These are phyloP conservation scores for Metellina segmentata DNA, from an alignment of 2,888 invertebrate genomes.

Conservation along the genomic window DNA sequence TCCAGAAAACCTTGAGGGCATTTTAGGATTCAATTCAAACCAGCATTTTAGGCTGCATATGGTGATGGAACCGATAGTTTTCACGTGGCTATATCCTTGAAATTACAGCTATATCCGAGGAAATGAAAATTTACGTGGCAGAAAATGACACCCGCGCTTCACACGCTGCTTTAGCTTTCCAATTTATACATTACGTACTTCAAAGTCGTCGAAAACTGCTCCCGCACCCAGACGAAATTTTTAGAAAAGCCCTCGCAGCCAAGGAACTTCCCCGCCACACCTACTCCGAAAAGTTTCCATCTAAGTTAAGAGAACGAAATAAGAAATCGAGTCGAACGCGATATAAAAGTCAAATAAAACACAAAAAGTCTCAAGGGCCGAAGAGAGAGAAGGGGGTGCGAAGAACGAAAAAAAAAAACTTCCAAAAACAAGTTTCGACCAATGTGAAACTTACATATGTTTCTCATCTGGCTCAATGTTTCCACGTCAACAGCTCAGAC, in stretches of 20 bases:
- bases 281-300: conserved; percentile 49
- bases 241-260: conserved; percentile 49
- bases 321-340: conserved; percentile 50
- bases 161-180: background rate
- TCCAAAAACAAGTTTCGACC: conserved; percentile 58
- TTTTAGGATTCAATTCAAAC: too few species aligned
- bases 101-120: too few species aligned
- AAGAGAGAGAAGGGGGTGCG: background rate
- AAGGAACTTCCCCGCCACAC: conserved; percentile 13
- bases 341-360: conserved; percentile 36
- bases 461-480: conserved; percentile 74
- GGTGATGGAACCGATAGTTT: background rate
- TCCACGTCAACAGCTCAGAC: conserved; percentile 67
- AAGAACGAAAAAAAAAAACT: background rate
- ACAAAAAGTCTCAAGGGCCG: conserved; percentile 25
- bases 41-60: too few species aligned
- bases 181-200: background rate
- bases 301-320: conserved; percentile 61
- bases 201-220: background rate
- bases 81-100: background rate
- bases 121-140: background rate
- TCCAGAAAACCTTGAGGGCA: too few species aligned
- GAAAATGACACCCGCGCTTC: background rate
- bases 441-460: conserved; percentile 76
- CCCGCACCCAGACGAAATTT: conserved; percentile 46